Base-by-base conservation (phyloP, 2,888 invertebrate species). In the Pemphredon lugubris region DNA sequence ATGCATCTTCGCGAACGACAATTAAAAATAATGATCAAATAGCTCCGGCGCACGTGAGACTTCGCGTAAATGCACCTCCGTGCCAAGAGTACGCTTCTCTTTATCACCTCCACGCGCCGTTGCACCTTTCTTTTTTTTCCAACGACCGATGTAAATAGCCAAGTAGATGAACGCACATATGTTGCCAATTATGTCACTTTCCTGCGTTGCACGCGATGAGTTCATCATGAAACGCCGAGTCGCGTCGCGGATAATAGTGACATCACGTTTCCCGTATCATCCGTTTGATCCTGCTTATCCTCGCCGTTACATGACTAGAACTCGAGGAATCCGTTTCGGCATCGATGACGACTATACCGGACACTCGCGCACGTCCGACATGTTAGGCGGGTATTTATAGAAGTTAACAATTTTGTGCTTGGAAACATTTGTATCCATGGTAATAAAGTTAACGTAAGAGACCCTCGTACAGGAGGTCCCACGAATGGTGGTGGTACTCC, bases 191-290 rank as follows among this genome's bases (percentile, higher is more conserved):
- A 77, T 81, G 78, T 82, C 83, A 83, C 75, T 55, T 40, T n/a
- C n/a, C n/a, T n/a, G n/a, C n/a, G n/a, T n/a, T n/a, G n/a, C n/a
- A 58, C 60, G 66, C 77, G 74, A 75, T 84, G 85, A 84, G 77
- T 75, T 84, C 85, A 84, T 83, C 83, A 71, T 44, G 51, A 45
- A 37, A 48, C 55, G 67, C 71, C 68, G 71, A 42, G 64, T 60
- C 37, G 51, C 40, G 67, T 73, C 68, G 54, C 59, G 66, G 59
- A 55, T 63, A 70, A 53, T 58, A 42, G 37, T 73, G 74, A 81
- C 73, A 55, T 80, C 77, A 73, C 40, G 32, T 47, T 21, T 16
- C 34, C 44, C 34, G n/a, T 34, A 37, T 42, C 61, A 18, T 48
- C 32, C 50, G 6, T 6, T 9, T 9, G 30, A 30, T 30, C 30